Base-by-base conservation (phyloP, 2,797 vertebrate species). In the Mormyrops attenuatus region DNA sequence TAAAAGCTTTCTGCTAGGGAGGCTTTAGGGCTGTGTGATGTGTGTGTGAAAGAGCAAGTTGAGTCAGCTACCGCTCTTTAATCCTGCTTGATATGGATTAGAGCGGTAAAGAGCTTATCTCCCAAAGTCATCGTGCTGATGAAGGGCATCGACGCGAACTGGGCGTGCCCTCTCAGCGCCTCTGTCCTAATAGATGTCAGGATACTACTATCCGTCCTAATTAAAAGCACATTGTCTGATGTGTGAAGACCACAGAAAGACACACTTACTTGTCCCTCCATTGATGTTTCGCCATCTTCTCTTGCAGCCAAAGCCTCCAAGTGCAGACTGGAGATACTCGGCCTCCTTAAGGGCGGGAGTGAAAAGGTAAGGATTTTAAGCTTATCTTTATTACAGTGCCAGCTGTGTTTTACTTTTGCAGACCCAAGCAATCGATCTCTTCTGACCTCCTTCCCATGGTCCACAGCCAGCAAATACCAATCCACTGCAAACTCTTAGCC, bases 321-420 rank as follows among this genome's bases (percentile, higher is more conserved):
- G 95, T 93, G 93, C 96, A 92, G 98, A 99, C 93, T 99, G 98
- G 98, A 97, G 98, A 95, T 99, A 99, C 93, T 99, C 98, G 89
- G 98, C 98, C 47, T 99, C 98, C 91, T 96, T 99, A 91, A 97
- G 98, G 97, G 98, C 98, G 92, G 98, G 98, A 94, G 98, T 99
- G 97, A 98, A 99, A 94, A 99, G 98, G 98, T 99, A 95, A 93
- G 94, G 85, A 44, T 44, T 80, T 80, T 86, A 66, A 57, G 20
- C 20, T 49, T 15, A 9, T 66, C 55, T 7, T n/a, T 47, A n/a
- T 2, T 47, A 41, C 49, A 26, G 44, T 22, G 17, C 57, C 9
- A 41, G 69, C 69, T 20, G 49, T 44, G n/a, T 47, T 86, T 55
- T 34, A 53, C 30, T 86, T 53, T 85, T 55, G 49, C 85, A 30